Percentiles rank a stretch among this genome's conserved stretches.
phyloP scores from a whole-genome alignment of 2,797 vertebrate genomes.

The Centroberyx gerrardi region DNA sequence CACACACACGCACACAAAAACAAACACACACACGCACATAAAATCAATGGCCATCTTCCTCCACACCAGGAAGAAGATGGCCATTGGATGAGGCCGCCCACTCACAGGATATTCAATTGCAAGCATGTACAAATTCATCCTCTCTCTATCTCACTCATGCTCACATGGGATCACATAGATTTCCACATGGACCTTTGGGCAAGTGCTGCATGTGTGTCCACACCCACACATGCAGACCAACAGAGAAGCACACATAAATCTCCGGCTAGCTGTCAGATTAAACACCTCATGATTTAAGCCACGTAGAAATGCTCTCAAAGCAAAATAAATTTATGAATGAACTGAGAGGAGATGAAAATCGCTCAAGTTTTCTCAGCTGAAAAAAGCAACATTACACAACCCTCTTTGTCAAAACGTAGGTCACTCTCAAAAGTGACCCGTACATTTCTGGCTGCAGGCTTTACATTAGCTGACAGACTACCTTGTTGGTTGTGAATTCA shows the following conservation, averaged over 20 bases:
- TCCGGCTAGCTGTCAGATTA: conserved; percentile 39
- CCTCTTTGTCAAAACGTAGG: background rate
- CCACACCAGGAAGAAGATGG: conserved; percentile 78
- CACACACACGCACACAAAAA: conserved; percentile 24
- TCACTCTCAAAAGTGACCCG: conserved; percentile 5
- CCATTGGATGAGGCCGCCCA: conserved; percentile 77
- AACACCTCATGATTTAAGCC: conserved; percentile 39
- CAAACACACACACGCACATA: conserved; percentile 63
- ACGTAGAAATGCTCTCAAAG: conserved; percentile 23
- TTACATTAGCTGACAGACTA: background rate
- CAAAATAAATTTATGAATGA: conserved; percentile 70
- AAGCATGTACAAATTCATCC: conserved; percentile 66
- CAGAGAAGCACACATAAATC: conserved; percentile 49
- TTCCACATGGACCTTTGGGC: conserved; percentile 67
- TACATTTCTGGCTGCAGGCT: background rate
- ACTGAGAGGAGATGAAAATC: conserved; percentile 13
- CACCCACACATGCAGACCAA: conserved; percentile 58
- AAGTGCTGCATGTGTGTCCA: conserved; percentile 42
- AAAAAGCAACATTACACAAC: background rate
- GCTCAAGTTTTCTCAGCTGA: background rate
- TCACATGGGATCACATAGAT: conserved; percentile 61
- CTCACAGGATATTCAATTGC: conserved; percentile 79
- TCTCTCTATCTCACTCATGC: conserved; percentile 63
- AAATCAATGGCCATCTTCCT: conserved; percentile 77
- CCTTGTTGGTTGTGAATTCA: background rate